Base-by-base conservation (phyloP, 2,888 invertebrate genomes). In the Plebejus anna region DNA sequence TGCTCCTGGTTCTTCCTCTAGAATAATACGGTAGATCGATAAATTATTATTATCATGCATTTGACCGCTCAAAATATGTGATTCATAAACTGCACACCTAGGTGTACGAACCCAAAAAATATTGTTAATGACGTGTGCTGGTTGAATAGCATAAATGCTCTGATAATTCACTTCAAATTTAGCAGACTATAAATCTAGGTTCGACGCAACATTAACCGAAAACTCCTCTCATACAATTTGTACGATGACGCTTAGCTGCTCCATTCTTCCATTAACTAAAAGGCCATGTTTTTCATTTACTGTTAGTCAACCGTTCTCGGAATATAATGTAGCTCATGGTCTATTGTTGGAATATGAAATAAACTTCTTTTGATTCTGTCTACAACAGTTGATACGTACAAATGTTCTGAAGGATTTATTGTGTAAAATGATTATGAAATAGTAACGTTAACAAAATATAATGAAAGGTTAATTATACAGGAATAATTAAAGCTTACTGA, bases 261-360 rank as follows among this genome's bases (percentile, higher is more conserved):
- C 13, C 9, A 72, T 72, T 72, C 72, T 28, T 42, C 38, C 72
- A 72, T 72, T 72, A 22, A 28, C 71, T 71, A 47, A 72, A 72
- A 72, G 72, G 47, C 72, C 72, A 22, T 72, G 72, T 72, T 72
- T 72, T 72, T 72, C 47, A 72, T 72, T 72, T 47, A 13, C 32
- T 42, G 72, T 72, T 72, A 72, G 72, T 72, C 47, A 72, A 47
- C 42, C 47, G 42, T 72, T 72, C 72, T 72, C 42, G 11, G 72
- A 72, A 72, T 42, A 42, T 66, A 66, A 66, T 66, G 66, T 66
- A 66, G 66, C 66, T 66, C 32, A 66, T 42, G 42, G n/a, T 47
- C 72, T 72, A 42, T 47, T 72, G 72, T 72, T 42, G n/a, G 72
- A 72, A 66, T 66, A 32, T 66, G 32, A 66, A 66, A 66, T 66